Percentiles rank a stretch among this genome's conserved stretches.
Conservation (phyloP, 2,113 vertebrate genomes). For the Xiphophorus maculatus region DNA sequence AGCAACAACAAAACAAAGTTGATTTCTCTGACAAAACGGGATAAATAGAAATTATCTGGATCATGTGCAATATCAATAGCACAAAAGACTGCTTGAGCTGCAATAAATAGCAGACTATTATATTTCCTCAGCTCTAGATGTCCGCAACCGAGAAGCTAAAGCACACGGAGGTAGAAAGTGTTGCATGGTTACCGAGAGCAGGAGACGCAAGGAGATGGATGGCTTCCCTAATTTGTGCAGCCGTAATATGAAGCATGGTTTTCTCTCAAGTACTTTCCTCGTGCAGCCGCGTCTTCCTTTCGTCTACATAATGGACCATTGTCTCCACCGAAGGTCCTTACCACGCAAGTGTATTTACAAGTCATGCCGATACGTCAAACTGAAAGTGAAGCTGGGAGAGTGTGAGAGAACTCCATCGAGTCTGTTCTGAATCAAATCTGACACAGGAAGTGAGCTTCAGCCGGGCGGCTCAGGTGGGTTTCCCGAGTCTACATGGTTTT, state of each 20-base stretch:
- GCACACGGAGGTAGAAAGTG: background rate
- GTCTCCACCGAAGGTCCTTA: background rate
- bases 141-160: background rate
- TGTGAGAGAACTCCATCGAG: background rate
- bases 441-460: constrained; percentile 43
- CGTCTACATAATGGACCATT: background rate
- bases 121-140: background rate
- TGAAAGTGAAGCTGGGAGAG: background rate
- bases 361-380: background rate
- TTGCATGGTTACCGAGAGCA: background rate
- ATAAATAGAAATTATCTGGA: background rate
- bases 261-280: background rate
- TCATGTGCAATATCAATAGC: background rate
- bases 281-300: background rate
- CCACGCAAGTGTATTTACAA: background rate
- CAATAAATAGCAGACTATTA: background rate
- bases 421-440: constrained; percentile 47
- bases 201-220: background rate
- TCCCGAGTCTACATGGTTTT: constrained; percentile 20
- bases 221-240: background rate
- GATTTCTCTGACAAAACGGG: background rate
- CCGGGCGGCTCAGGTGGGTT: constrained; percentile 53
- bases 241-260: background rate
- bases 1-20: background rate
- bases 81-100: background rate